Evolutionary conservation across 2,888 invertebrate species (phyloP).

Genomic region (Mesorhabditis spiculigera): DNA sequence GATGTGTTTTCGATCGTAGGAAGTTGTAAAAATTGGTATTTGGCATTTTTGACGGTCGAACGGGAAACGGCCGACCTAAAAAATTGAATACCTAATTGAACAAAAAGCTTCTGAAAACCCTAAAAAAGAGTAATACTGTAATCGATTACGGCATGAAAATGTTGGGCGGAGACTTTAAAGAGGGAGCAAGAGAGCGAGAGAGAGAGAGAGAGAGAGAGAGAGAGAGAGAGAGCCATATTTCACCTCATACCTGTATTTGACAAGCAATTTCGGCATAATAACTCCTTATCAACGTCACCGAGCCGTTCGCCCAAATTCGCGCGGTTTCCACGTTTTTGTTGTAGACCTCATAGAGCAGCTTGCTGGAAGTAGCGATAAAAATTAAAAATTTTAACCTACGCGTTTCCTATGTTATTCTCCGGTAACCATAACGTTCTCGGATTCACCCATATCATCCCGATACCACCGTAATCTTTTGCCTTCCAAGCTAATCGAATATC

Average conservation of each 20-base stretch:
- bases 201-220: too few relatives aligned
- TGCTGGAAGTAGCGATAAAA: neutral
- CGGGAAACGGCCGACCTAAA: neutral
- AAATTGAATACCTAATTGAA: too few relatives aligned
- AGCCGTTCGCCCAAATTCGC: neutral
- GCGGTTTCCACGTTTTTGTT: neutral
- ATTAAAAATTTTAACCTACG: neutral
- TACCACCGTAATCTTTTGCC: neutral
- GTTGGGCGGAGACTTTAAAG: too few relatives aligned
- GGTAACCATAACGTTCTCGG: neutral
- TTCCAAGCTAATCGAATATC: conserved; percentile 1
- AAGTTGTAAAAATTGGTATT: neutral
- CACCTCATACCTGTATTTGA: neutral
- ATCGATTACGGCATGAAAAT: too few relatives aligned
- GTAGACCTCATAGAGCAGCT: neutral
- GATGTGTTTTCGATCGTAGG: neutral
- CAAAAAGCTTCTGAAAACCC: too few relatives aligned
- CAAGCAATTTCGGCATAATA: neutral
- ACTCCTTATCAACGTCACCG: neutral
- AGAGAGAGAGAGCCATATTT: too few relatives aligned
- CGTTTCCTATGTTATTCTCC: neutral
- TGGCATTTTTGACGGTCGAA: neutral
- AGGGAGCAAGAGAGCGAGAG: too few relatives aligned
- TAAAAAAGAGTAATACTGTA: too few relatives aligned
- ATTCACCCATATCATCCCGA: neutral